A percentile compares a stretch with the other conserved stretches of the same genome.
Evolutionary conservation across 37 sponge, comb jelly and placozoan genomes (phyloP).

Genomic region (Ephydatia muelleri): DNA sequence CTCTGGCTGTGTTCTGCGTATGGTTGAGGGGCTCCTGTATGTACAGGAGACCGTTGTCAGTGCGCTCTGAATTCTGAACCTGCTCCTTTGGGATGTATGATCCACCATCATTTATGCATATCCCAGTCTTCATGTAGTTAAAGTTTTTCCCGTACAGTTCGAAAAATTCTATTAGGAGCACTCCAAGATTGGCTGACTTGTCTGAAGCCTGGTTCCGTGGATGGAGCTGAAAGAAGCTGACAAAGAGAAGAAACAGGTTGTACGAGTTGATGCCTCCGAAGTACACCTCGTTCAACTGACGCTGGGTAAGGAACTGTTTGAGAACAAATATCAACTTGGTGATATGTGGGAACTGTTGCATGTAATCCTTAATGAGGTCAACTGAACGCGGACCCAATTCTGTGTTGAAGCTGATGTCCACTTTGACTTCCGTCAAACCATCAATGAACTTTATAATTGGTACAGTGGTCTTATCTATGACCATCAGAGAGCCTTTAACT

Average conservation of each 20-base stretch:
- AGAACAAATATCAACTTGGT: constrained; percentile 83
- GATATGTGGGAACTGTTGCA: constrained; percentile 76
- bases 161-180: constrained; percentile 95
- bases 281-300: constrained; percentile 92
- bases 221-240: constrained; percentile 91
- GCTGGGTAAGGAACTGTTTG: constrained; percentile 93
- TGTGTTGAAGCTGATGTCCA: constrained; percentile 95
- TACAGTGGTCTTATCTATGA: constrained; percentile 88
- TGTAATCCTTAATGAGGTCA: constrained; percentile 52
- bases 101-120: constrained; percentile 78
- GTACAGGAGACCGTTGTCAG: constrained; percentile 42
- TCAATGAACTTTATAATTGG: constrained; percentile 94
- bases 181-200: constrained; percentile 85
- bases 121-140: constrained; percentile 89
- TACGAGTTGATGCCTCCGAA: constrained; percentile 96
- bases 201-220: constrained; percentile 58
- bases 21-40: constrained; percentile 49
- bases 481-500: constrained; percentile 61
- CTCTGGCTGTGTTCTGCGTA: constrained; percentile 59
- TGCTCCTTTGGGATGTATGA: constrained; percentile 84
- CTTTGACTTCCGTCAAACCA: constrained; percentile 73
- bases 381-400: constrained; percentile 71
- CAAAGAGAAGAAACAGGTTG: constrained; percentile 86
- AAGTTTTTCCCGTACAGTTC: constrained; percentile 93
- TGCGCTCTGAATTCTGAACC: constrained; percentile 4